phyloP scores from a whole-genome alignment of 30 jellyfish, hydroid and myxozoan species.

The Chrysaora quinquecirrha region DNA sequence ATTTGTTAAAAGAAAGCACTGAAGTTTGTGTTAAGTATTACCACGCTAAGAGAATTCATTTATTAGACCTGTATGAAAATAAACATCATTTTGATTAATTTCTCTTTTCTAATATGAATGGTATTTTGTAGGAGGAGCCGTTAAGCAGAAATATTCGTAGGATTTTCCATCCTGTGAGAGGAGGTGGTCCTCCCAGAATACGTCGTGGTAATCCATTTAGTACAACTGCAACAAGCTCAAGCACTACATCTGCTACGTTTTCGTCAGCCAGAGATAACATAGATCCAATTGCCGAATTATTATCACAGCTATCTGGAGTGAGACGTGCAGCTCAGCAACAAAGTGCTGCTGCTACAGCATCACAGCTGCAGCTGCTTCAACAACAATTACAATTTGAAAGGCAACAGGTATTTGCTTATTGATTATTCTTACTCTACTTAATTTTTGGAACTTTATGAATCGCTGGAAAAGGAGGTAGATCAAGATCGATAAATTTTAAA shows the following conservation, averaged over 20 bases:
- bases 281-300: constrained; percentile 97
- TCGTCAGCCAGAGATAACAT: constrained; percentile 94
- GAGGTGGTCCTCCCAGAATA: constrained; percentile 89
- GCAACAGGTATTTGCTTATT: constrained; percentile 96
- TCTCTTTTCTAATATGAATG: not conserved
- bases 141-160: constrained; percentile 90
- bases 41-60: too few relatives aligned
- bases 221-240: constrained; percentile 63
- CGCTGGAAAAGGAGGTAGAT: too few relatives aligned
- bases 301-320: constrained; percentile 97
- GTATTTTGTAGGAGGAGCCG: constrained; percentile 84
- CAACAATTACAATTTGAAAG: constrained; percentile 96
- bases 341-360: constrained; percentile 91
- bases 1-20: too few relatives aligned
- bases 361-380: constrained; percentile 93
- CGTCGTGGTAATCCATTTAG: constrained; percentile 78
- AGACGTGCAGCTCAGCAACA: constrained; percentile 99
- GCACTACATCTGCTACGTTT: constrained; percentile 75
- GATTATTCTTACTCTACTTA: too few relatives aligned
- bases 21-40: too few relatives aligned
- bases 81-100: not conserved
- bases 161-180: constrained; percentile 90
- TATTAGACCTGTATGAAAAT: too few relatives aligned
- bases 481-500: too few relatives aligned
- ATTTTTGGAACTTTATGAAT: too few relatives aligned